phyloP scores from a whole-genome alignment of 2,113 vertebrate genomes.

The Phodopus roborovskii region DNA sequence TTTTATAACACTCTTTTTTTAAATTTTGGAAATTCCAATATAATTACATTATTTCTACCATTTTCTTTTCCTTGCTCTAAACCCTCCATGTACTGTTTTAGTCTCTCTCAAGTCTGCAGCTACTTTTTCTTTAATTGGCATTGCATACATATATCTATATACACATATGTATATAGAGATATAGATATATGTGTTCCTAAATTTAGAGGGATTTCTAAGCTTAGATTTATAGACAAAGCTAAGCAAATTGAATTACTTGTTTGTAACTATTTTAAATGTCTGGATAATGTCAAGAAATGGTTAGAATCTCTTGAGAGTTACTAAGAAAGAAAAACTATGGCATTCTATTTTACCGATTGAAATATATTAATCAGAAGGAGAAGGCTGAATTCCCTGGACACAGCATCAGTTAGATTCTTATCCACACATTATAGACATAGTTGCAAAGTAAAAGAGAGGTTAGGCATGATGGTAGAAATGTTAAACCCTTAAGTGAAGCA shows the following conservation, averaged over 20 bases:
- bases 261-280: neutral
- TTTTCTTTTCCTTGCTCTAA: too few species aligned
- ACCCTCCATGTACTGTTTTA: too few species aligned
- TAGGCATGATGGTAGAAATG: neutral
- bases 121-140: too few species aligned
- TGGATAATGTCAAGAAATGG: neutral
- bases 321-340: neutral
- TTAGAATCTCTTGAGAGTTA: neutral
- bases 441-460: neutral
- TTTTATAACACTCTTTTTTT: too few species aligned
- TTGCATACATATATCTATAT: too few species aligned
- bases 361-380: neutral
- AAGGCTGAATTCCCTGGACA: neutral
- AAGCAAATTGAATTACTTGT: neutral
- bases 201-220: neutral
- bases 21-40: too few species aligned
- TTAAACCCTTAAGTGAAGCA: neutral
- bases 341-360: neutral
- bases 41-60: too few species aligned
- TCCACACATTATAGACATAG: neutral
- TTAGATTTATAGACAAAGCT: slow-evolving; percentile 18
- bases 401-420: neutral
- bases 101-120: too few species aligned
- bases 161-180: too few species aligned
- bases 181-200: neutral